Conservation (phyloP, 2,888 invertebrate genomes). For the Notodonta ziczac region DNA sequence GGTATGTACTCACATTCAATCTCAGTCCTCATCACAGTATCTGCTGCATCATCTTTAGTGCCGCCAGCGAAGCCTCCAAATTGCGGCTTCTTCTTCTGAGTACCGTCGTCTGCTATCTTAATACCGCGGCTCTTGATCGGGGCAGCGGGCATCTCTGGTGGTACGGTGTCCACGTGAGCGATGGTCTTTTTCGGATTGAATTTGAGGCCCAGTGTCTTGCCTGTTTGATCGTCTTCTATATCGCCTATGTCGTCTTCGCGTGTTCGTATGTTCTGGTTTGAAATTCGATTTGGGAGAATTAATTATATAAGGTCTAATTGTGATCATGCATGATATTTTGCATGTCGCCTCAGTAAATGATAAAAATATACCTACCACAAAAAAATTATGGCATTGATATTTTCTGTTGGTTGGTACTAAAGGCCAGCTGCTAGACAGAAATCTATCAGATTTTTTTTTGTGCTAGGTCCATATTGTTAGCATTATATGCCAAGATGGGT, state of each 20-base stretch:
- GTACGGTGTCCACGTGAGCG: constrained; percentile 48
- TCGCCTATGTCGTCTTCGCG: constrained; percentile 54
- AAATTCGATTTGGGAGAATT: constrained; percentile 6
- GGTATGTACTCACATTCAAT: neutral
- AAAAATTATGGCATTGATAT: no score
- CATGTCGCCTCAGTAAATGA: no score
- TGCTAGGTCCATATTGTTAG: no score
- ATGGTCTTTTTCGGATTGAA: constrained; percentile 64
- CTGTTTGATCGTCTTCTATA: constrained; percentile 55
- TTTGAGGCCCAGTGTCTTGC: constrained; percentile 48
- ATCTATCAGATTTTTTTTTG: no score
- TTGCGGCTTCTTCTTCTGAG: neutral
- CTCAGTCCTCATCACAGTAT: neutral
- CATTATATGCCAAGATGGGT: no score
- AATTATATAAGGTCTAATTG: no score
- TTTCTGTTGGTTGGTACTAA: no score
- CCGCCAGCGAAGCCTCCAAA: neutral
- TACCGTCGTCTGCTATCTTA: neutral
- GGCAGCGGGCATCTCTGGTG: neutral
- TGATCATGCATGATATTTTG: no score
- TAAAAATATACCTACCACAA: no score
- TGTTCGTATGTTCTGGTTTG: constrained; percentile 56
- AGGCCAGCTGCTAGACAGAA: no score
- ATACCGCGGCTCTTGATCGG: neutral
- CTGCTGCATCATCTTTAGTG: neutral